Evolutionary conservation across 2,888 invertebrate genomes (phyloP).

Genomic region (Nysson spinosus): DNA sequence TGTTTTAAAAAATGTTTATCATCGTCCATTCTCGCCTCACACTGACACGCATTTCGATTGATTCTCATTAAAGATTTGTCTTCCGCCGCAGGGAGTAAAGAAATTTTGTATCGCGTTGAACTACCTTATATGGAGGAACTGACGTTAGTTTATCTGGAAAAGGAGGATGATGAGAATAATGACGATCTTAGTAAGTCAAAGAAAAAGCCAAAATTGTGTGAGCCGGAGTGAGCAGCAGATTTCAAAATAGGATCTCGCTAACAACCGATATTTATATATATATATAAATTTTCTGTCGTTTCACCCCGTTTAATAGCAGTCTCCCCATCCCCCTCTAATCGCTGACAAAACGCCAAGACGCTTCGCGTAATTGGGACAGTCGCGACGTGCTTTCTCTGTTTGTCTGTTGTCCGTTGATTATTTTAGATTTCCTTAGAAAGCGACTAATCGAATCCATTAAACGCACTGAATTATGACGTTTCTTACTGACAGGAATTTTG

Average conservation of each 20-base stretch:
- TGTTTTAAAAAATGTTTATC: too few species aligned
- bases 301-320: conserved; percentile 9
- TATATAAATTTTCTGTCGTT: conserved; percentile 23
- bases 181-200: conserved; percentile 74
- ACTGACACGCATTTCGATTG: conserved; percentile 30
- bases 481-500: too few species aligned
- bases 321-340: conserved; percentile 6
- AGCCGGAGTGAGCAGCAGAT: conserved; percentile 41
- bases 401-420: conserved; percentile 27
- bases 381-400: conserved; percentile 52
- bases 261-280: conserved; percentile 5
- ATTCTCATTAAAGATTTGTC: conserved; percentile 64
- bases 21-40: conserved; percentile 17
- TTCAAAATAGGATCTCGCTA: conserved; percentile 27
- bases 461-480: too few species aligned
- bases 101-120: conserved; percentile 96
- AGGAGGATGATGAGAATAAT: conserved; percentile 82
- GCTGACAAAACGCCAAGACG: conserved; percentile 33
- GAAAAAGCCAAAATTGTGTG: conserved; percentile 45
- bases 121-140: conserved; percentile 96
- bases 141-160: conserved; percentile 95
- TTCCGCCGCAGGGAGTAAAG: conserved; percentile 79
- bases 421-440: conserved; percentile 4
- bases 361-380: conserved; percentile 62
- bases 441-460: too few species aligned